Evolutionary conservation across 1,140 invertebrate species (phyloP).

Genomic region (Triops longicaudatus): DNA sequence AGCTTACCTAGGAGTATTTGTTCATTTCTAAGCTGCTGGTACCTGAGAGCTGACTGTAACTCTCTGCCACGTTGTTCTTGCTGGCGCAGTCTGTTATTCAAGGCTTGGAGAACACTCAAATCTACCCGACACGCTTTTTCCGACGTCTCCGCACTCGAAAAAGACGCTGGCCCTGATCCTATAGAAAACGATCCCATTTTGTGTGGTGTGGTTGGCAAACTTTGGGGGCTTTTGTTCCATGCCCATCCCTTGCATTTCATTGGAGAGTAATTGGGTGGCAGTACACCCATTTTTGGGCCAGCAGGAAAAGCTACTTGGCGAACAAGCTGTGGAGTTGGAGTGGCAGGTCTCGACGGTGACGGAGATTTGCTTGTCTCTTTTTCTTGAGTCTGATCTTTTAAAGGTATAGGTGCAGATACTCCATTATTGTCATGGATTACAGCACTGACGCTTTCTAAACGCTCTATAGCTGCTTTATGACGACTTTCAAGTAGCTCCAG

Average conservation of each 20-base stretch:
- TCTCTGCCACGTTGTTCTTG: constrained; percentile 53
- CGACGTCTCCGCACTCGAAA: constrained; percentile 16
- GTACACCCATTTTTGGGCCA: constrained; percentile 21
- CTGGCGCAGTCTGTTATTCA: constrained; percentile 43
- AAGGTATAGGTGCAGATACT: not conserved
- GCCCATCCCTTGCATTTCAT: constrained; percentile 27
- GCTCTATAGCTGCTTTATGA: not conserved
- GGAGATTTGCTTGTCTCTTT: not conserved
- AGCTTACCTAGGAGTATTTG: constrained; percentile 55
- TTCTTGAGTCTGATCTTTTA: not conserved
- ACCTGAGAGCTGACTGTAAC: constrained; percentile 50
- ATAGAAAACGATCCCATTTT: not conserved
- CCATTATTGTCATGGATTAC: not conserved
- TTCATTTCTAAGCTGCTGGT: constrained; percentile 55
- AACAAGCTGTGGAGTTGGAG: constrained; percentile 17
- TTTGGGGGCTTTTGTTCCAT: not conserved
- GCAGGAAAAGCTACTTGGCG: constrained; percentile 22
- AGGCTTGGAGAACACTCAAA: constrained; percentile 41
- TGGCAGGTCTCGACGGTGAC: constrained; percentile 6
- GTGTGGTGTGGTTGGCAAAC: not conserved
- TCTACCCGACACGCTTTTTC: constrained; percentile 36
- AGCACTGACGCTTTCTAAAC: not conserved
- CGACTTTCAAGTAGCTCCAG: not conserved
- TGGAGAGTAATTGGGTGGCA: constrained; percentile 24
- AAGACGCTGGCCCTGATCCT: not conserved